Evolutionary conservation across 2,113 vertebrate genomes (phyloP), one percentile per base, ranked within the genome.

Genomic region (Ammodytes marinus): DNA sequence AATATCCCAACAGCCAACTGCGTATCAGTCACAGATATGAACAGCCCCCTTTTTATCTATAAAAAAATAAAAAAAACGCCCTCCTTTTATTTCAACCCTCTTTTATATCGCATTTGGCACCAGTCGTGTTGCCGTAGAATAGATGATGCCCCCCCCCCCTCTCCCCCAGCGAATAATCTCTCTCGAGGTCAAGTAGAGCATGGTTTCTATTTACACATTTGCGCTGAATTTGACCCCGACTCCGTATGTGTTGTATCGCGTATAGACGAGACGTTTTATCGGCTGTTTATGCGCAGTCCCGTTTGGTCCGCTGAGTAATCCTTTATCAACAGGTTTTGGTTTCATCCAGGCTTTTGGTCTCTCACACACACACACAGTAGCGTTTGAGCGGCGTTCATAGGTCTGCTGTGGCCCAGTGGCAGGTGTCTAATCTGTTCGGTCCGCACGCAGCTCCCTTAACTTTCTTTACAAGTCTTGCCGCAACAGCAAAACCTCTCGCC

Each of bases 91-190:
- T 83, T 54, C 75, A 83, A 4, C 40, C 6, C 35, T 43, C 12
- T 70, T 95, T 79, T 82, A 92, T 87, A 93, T 70, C 91, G 77
- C 89, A 90, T 95, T 95, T 94, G 94, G 93, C 86, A 92, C 90
- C 89, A 91, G 82, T 93, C 92, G 86, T 86, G 86, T 90, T 92
- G 93, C 89, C 27, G 27, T 27, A 27, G 27, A 27, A 27, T 27
- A 27, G 27, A 27, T 93, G 80, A 86, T 93, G 92, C 77, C 92
- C 90, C 19, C 49, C 14, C 52, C 27, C 43, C 27, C 19, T 10
- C 47, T 2, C 35, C 88, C 92, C 87, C 91, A 86, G 87, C 74
- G 85, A 91, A 95, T 95, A 94, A 95, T 91, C 91, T 81, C 93
- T 81, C 93, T 84, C 90, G 91, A 91, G 92, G 92, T 95, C 94